Percentiles rank a stretch among this genome's conserved stretches.
Evolutionary conservation across 2,888 invertebrate genomes (phyloP).

Genomic region (Podabrus alpinus): DNA sequence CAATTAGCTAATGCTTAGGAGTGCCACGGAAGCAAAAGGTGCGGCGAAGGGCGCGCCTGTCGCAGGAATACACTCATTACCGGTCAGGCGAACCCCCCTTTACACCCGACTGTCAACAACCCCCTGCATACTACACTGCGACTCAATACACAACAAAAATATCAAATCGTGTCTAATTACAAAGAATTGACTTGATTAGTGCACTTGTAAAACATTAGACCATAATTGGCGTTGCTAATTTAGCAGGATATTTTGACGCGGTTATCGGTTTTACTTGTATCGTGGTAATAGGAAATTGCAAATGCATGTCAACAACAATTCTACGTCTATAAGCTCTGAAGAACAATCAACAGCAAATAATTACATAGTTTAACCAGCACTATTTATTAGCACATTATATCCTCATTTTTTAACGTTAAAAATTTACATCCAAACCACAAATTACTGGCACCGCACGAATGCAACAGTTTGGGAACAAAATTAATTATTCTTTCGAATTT

Average conservation of each 20-base stretch:
- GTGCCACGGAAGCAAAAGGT: slow-evolving; percentile 40
- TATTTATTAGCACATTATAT: neutral
- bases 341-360: neutral
- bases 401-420: neutral
- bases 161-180: slow-evolving; percentile 4
- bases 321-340: neutral
- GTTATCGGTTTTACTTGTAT: slow-evolving; percentile 14
- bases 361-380: neutral
- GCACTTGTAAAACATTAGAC: neutral
- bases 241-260: slow-evolving; percentile 7
- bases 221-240: neutral
- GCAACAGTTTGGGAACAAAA: neutral
- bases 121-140: slow-evolving; percentile 9
- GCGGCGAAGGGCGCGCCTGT: slow-evolving; percentile 32
- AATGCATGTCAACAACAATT: neutral
- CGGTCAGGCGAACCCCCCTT: slow-evolving; percentile 28
- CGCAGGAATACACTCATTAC: slow-evolving; percentile 36
- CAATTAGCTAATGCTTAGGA: slow-evolving; percentile 48
- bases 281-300: neutral
- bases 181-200: neutral
- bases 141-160: slow-evolving; percentile 4
- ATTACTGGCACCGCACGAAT: neutral
- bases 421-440: neutral
- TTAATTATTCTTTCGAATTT: neutral
- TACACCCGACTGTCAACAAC: slow-evolving; percentile 22